Evolutionary conservation across 2,113 vertebrate species (phyloP), one percentile per base, ranked within the genome.

Genomic region (Triplophysa siluroides): DNA sequence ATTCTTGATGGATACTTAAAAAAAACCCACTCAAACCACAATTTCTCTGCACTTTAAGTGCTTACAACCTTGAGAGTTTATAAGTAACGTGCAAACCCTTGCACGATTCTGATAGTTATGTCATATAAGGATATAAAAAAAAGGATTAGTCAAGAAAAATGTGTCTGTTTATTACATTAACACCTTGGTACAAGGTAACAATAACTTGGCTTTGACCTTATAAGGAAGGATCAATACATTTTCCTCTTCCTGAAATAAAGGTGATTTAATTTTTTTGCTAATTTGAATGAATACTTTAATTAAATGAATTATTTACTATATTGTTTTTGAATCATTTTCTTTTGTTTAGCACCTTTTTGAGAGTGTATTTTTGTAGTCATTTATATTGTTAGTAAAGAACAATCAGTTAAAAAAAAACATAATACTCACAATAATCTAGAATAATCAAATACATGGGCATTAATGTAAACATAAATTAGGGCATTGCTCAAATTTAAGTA

Each of bases 221-320:
- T n/a, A 65, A 24, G 26, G 26, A 77, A 76, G 61, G 41, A 56
- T 33, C 78, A 58, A 45, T 6, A 69, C 56, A 71, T 52, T 63
- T 76, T 43, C 45, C 65, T 19, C 72, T 33, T 63, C 56, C 65
- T 79, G 43, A 47, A 69, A 79, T 69, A 64, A 64, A 43, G n/a
- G 76, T 76, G 29, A 83, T 13, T 33, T 33, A 33, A 33, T 33
- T 33, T 33, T n/a, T 6, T 33, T 33, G 29, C 29, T 33, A 33
- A 33, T 33, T 33, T 33, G 29, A 33, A 6, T 33, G 1, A 33
- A 33, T 33, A 33, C 29, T 33, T 33, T 6, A 5, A 33, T 33
- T 38, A 6, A 7, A 38, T 7, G 8, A 8, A 38, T 38, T 38
- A 38, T 38, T 38, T 8, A 7, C 1, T 38, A 7, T 38, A 38